A percentile compares a stretch with the other conserved stretches of the same genome.
Conservation (phyloP, 1,140 invertebrate species). For the Choristoneura fumiferana region DNA sequence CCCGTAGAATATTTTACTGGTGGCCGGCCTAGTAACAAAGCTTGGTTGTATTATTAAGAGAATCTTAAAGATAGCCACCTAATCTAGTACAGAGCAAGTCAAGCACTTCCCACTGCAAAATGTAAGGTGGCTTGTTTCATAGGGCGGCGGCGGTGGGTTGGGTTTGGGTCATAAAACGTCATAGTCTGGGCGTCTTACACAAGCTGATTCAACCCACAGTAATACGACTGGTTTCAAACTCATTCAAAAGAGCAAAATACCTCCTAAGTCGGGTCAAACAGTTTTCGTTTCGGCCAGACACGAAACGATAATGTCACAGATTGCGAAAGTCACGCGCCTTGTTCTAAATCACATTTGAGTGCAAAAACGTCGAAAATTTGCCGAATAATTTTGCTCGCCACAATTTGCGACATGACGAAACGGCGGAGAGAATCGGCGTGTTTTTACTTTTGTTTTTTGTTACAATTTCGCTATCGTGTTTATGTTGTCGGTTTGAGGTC, state of each 20-base stretch:
- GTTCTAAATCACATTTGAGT: constrained; percentile 52
- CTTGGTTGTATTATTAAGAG: no score
- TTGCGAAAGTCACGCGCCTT: constrained; percentile 53
- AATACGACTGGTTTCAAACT: not conserved
- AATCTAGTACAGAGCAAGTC: no score
- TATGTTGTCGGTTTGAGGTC: constrained; percentile 28
- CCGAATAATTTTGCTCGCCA: constrained; percentile 36
- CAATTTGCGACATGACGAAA: constrained; percentile 39
- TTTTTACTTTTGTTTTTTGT: constrained; percentile 30
- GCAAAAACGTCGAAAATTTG: constrained; percentile 50
- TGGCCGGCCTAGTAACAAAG: not conserved
- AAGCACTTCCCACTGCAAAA: no score
- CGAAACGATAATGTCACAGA: constrained; percentile 48
- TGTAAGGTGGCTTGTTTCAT: no score
- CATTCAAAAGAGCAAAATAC: not conserved
- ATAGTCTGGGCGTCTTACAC: no score
- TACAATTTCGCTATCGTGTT: constrained; percentile 25
- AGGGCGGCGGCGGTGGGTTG: no score
- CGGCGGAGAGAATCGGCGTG: constrained; percentile 23
- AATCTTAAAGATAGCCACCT: no score
- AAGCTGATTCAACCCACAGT: no score
- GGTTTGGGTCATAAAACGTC: no score
- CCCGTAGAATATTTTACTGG: not conserved
- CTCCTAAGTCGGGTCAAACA: constrained; percentile 34
- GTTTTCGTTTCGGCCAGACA: constrained; percentile 53